Conservation (phyloP, 2,797 vertebrate species). For the Borostomias antarcticus region DNA sequence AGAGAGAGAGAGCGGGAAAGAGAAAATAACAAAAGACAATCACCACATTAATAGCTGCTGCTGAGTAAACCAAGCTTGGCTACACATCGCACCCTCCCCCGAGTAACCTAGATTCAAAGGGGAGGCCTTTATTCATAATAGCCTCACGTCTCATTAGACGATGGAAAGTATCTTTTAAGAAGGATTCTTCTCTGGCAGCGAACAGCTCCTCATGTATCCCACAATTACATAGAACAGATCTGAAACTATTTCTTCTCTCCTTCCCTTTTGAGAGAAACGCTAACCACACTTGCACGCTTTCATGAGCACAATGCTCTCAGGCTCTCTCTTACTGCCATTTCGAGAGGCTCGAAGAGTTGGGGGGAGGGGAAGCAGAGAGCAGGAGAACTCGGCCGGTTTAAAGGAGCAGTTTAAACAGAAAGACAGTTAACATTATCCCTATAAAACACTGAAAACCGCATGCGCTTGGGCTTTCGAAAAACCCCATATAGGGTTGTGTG, state of each 20-base stretch:
- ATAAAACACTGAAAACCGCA: background rate
- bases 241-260: background rate
- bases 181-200: background rate
- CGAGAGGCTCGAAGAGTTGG: background rate
- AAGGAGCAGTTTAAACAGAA: constrained; percentile 5
- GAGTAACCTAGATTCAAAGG: constrained; percentile 21
- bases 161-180: background rate
- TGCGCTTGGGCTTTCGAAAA: background rate
- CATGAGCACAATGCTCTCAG: background rate
- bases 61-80: constrained; percentile 18
- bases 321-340: background rate
- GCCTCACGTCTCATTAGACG: constrained; percentile 15
- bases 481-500: background rate
- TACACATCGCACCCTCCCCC: background rate
- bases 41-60: background rate
- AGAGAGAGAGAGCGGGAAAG: no score
- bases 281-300: background rate
- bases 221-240: constrained; percentile 5
- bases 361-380: background rate
- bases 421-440: background rate
- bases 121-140: constrained; percentile 3
- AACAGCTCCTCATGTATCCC: background rate
- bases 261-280: constrained; percentile 6
- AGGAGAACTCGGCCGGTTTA: background rate
- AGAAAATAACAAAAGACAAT: constrained; percentile 4